Evolutionary conservation across 2,888 invertebrate genomes (phyloP), one percentile per base, ranked within the genome.

Genomic region (Cancer borealis): DNA sequence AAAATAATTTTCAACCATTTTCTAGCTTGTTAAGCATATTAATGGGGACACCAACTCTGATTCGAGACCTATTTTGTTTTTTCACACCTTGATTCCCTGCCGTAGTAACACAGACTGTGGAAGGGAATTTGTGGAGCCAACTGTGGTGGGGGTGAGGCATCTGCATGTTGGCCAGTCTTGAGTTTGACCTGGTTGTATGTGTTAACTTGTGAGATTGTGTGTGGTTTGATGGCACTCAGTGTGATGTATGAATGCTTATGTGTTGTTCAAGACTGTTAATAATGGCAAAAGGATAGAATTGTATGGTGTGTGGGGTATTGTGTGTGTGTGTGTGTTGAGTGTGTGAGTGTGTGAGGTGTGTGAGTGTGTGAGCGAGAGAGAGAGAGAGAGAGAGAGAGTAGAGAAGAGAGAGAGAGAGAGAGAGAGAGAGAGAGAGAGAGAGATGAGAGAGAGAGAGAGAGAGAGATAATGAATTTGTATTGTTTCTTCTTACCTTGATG

Each of bases 61-160:
- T 84, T 39, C 14, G 14, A 39, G 84, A 84, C 39, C 84, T 84
- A 4, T 84, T 39, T 10, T 30, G 14, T 84, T 39, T 39, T 39
- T n/a, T 39, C 39, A 39, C 39, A 30, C 39, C 84, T 84, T 84
- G 84, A 84, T 39, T 84, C 84, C 84, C 39, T 84, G 84, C 84
- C 39, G 39, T 84, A 84, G 84, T 39, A 39, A 84, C 84, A 39
- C 84, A 84, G 84, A 39, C 84, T 30, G 84, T 84, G 84, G 84
- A 30, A 39, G 84, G 84, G 8, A 84, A 14, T 17, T 17, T 73
- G 73, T 73, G 73, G 73, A 73, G 26, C 26, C 73, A 26, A 39
- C 39, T 84, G 84, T 84, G 84, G 84, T 84, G 30, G 84, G 84
- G 84, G 84, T 84, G 84, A 84, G 84, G 84, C 84, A 26, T 84